These are phyloP conservation scores for Eucera pruinosa DNA, from an alignment of 2,888 invertebrate species.

Conservation along the genomic window DNA sequence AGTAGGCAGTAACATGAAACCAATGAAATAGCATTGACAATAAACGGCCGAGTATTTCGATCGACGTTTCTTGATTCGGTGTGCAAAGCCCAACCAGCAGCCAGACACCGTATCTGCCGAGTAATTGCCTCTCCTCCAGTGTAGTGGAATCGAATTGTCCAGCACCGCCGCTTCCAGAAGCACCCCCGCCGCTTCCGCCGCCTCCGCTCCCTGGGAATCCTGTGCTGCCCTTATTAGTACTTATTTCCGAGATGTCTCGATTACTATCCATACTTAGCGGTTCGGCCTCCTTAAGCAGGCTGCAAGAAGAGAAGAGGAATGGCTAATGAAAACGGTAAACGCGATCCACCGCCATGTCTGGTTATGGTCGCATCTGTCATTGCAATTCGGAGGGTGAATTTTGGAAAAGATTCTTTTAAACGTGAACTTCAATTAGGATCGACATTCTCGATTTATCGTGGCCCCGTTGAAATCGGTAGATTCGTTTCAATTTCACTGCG, in stretches of 20 bases:
- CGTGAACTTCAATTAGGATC: constrained; percentile 21
- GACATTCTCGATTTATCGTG: constrained; percentile 43
- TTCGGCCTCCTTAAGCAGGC: constrained; percentile 95
- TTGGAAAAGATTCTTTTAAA: not conserved
- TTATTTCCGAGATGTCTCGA: constrained; percentile 84
- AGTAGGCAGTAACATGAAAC: constrained; percentile 99
- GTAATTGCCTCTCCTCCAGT: constrained; percentile 94
- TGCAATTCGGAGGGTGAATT: not conserved
- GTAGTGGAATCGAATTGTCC: constrained; percentile 80
- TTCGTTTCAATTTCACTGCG: no score
- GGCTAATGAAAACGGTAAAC: constrained; percentile 29
- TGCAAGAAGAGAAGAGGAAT: constrained; percentile 73
- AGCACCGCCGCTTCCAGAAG: constrained; percentile 74
- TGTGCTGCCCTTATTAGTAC: constrained; percentile 80
- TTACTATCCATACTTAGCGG: constrained; percentile 89
- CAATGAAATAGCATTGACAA: constrained; percentile 99
- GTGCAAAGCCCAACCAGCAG: constrained; percentile 96
- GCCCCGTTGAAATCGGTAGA: constrained; percentile 43
- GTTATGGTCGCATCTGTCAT: constrained; percentile 42
- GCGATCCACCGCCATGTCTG: constrained; percentile 60
- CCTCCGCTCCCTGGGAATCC: constrained; percentile 83
- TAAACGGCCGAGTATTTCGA: constrained; percentile 94
- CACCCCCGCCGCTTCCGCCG: constrained; percentile 82
- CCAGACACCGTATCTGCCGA: constrained; percentile 99
- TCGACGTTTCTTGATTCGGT: constrained; percentile 91